Percentiles rank a stretch among this genome's conserved stretches.
These are phyloP conservation scores for Chrysomallon squamiferum DNA, from an alignment of 1,140 invertebrate genomes.

Conservation along the genomic window DNA sequence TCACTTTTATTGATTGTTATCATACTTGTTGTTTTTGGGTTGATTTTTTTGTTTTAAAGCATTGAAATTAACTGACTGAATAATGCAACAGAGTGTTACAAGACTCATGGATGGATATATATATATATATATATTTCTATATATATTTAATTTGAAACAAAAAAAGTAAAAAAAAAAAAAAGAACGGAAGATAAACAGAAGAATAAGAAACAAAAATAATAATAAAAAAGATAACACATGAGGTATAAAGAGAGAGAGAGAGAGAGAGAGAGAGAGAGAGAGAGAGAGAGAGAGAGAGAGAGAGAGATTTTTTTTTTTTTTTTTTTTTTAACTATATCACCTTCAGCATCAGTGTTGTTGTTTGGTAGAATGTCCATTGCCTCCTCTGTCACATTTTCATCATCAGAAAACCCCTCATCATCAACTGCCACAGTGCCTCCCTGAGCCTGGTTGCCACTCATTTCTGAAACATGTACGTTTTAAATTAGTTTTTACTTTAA, in stretches of 20 bases:
- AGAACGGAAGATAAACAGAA: not conserved
- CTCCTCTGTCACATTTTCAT: slow-evolving; percentile 36
- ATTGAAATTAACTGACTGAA: not conserved
- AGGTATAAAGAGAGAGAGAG: not conserved
- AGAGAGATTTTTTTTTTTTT: not conserved
- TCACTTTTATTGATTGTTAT: not conserved
- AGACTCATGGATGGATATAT: not conserved
- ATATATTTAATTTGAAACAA: not conserved
- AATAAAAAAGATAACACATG: not conserved
- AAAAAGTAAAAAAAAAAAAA: not conserved
- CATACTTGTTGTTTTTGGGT: not conserved
- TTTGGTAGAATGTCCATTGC: slow-evolving; percentile 40
- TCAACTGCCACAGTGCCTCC: slow-evolving; percentile 11
- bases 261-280: not conserved
- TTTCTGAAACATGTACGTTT: no score
- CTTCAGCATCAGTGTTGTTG: slow-evolving; percentile 33
- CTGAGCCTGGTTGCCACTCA: not conserved
- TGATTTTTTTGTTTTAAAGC: not conserved
- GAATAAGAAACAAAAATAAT: not conserved
- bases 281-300: not conserved
- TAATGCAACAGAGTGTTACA: not conserved
- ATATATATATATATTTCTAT: not conserved
- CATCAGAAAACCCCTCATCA: slow-evolving; percentile 49
- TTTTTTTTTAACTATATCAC: no score
- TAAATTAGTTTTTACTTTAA: no score